Evolutionary conservation across 2,888 invertebrate species (phyloP), one percentile per base, ranked within the genome.

Genomic region (Acronicta alni): DNA sequence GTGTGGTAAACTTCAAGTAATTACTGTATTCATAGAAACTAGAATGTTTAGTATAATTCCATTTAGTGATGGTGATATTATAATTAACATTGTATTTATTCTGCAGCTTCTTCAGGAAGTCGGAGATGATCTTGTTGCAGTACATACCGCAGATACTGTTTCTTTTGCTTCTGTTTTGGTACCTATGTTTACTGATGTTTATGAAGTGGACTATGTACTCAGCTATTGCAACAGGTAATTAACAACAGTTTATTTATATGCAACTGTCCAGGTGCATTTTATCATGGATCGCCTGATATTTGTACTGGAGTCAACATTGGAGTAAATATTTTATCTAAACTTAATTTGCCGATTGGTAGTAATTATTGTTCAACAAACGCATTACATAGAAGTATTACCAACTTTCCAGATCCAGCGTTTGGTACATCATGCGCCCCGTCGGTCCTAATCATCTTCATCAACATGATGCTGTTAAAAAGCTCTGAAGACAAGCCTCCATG

Each of bases 371-470:
- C n/a, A n/a, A n/a, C n/a, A n/a, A n/a, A n/a, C n/a, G n/a, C n/a
- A n/a, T n/a, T n/a, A n/a, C n/a, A 30, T 12, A 30, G 0, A 12
- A 8, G 0, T 18, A 3, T 15, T 38, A 5, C 3, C 12, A 52
- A 7, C 30, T 80, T 85, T 3, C 81, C 81, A 95, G 95, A 93
- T 53, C 80, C 86, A 17, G 85, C 86, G 2, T 87, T 86, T 23
- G 90, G 91, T 18, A 88, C 96, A 0, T 91, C 90, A 2, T 96
- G 96, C 80, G 97, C 98, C 0, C 98, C 97, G 0, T 97, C 97
- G 26, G 95, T 98, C 0, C 94, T 98, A 17, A 97, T 97, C 61
- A 96, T 96, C 59, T 96, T 97, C 81, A 97, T 97, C 87, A 97
- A 97, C 87, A 97, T 97, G 97, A 96, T 96, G 91, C 89, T 97